Evolutionary conservation across 2,888 invertebrate species (phyloP), one percentile per base, ranked within the genome.

Genomic region (Oligia strigilis): DNA sequence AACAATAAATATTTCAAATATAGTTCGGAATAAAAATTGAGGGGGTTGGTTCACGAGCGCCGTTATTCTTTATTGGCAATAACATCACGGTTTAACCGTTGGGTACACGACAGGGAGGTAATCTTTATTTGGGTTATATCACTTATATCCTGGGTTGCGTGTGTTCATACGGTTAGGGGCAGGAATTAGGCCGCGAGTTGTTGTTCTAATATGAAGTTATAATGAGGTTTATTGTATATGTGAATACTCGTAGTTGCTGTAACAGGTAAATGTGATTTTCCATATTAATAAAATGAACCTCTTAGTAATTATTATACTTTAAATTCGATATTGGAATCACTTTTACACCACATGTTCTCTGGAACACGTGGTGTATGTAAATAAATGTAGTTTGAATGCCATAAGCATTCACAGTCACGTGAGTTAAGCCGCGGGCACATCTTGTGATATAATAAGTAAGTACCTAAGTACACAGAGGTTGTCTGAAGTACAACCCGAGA

Each of bases 101-200:
- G 58, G 74, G 71, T 71, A 67, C 58, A 80, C 43, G 73, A 62
- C 58, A 88, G 81, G 82, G 78, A 86, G 80, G 75, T 78, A 86
- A 84, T 88, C 72, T 83, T 86, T 86, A 83, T 83, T 80, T 60
- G 67, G 82, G 86, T 58, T 72, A 29, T 87, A 71, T 36, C 36
- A 36, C 36, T 3, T 36, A 36, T 4, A 3, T 62, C 62, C 82
- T 84, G 73, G 77, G 81, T 94, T 91, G 94, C 94, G 94, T 94
- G 94, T 90, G 90, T 85, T 76, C 87, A 87, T 81, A 89, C 90
- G 52, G 67, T 80, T 83, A 86, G 84, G 80, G 87, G 62, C 1
- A 78, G 86, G 76, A 85, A 72, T 75, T 77, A 75, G 86, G 83
- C 73, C 81, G n/a, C 80, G 23, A 13, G 9, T 72, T n/a, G n/a